phyloP scores from a whole-genome alignment of 2,113 vertebrate species.

The Otolemur garnettii region DNA sequence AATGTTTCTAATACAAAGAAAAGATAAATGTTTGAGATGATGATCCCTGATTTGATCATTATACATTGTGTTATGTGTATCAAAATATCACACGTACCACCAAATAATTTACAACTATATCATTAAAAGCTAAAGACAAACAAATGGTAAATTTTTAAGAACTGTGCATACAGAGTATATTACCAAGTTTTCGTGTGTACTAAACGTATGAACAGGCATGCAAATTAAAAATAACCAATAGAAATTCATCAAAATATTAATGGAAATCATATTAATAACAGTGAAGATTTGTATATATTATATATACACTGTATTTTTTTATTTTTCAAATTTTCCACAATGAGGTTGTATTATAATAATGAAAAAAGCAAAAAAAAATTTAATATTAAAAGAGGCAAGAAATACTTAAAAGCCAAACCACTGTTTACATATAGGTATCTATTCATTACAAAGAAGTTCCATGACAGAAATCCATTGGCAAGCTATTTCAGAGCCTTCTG shows the following conservation, averaged over 20 bases:
- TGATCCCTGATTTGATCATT: too few species aligned
- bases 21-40: too few species aligned
- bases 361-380: background rate
- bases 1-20: too few species aligned
- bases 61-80: too few species aligned
- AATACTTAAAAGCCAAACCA: background rate
- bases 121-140: too few species aligned
- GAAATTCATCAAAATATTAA: background rate
- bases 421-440: background rate
- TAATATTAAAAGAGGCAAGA: background rate
- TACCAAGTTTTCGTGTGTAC: background rate
- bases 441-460: background rate
- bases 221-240: background rate
- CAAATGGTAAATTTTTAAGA: background rate
- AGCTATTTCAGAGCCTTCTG: background rate
- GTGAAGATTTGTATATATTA: background rate
- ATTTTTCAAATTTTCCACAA: background rate
- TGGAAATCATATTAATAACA: background rate
- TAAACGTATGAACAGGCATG: background rate
- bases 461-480: background rate
- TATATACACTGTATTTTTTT: background rate
- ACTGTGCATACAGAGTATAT: background rate
- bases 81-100: too few species aligned
- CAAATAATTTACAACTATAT: too few species aligned
- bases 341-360: background rate